Evolutionary conservation across 2,113 vertebrate species (phyloP).

Genomic region (Sciurus niger): DNA sequence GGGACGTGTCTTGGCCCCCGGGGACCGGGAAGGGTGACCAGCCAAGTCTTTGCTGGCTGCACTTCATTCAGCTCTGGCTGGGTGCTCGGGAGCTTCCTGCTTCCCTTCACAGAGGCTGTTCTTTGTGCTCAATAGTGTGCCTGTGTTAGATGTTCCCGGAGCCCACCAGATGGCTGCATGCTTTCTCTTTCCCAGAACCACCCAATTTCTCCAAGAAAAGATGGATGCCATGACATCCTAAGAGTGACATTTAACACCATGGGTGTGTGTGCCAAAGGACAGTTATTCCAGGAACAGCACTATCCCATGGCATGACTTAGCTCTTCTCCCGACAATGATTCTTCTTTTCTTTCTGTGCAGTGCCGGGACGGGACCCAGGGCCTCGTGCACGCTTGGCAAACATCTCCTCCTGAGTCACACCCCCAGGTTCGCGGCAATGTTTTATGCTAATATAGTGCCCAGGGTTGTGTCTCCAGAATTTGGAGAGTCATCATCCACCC

Average conservation of each 20-base stretch:
- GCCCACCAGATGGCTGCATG: conserved; percentile 69
- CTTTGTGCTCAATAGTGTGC: conserved; percentile 71
- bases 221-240: background rate
- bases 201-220: conserved; percentile 17
- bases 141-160: conserved; percentile 68
- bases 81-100: conserved; percentile 54
- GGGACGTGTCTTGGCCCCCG: conserved; percentile 35
- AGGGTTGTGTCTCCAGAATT: accelerated
- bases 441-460: background rate
- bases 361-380: background rate
- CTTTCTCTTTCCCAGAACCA: conserved; percentile 53
- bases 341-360: background rate
- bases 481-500: background rate
- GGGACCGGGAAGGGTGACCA: background rate
- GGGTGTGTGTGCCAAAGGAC: background rate
- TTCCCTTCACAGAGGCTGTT: conserved; percentile 23
- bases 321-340: background rate
- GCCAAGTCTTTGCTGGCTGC: background rate
- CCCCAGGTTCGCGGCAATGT: accelerated
- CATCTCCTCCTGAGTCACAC: background rate
- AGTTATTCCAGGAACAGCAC: background rate
- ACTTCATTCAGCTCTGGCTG: conserved; percentile 42
- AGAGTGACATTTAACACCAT: background rate
- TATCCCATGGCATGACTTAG: background rate
- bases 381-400: background rate